Percentiles rank a stretch among this genome's conserved stretches.
These are phyloP conservation scores for Aphelocoma californica DNA, from an alignment of 2,797 vertebrate species.

Conservation along the genomic window DNA sequence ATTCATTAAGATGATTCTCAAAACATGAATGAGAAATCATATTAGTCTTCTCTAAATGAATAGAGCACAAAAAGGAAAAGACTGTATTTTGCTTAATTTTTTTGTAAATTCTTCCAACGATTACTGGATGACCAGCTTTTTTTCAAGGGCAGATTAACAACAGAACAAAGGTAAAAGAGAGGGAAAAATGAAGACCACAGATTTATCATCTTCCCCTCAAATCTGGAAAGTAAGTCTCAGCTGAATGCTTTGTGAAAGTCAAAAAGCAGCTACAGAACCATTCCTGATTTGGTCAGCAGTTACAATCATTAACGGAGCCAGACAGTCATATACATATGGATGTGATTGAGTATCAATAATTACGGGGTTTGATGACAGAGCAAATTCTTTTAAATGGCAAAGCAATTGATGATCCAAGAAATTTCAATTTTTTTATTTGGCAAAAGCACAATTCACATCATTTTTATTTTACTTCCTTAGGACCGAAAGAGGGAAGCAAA, in stretches of 20 bases:
- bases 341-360: neutral
- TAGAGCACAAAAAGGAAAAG: neutral
- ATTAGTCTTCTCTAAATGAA: neutral
- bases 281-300: neutral
- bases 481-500: neutral
- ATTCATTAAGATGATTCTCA: neutral
- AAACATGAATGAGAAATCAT: neutral
- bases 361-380: neutral
- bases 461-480: neutral
- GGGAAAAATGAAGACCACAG: neutral
- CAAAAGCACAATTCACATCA: neutral
- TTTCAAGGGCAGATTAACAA: neutral
- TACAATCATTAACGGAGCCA: neutral
- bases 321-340: neutral
- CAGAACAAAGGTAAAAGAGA: neutral
- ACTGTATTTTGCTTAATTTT: neutral
- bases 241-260: neutral
- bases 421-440: neutral
- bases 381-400: neutral
- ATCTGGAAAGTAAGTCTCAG: neutral
- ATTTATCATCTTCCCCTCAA: neutral
- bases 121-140: neutral
- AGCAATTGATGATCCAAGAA: neutral
- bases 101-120: neutral
- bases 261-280: neutral